phyloP scores from a whole-genome alignment of 2,888 invertebrate genomes.

The Lepas anatifera region DNA sequence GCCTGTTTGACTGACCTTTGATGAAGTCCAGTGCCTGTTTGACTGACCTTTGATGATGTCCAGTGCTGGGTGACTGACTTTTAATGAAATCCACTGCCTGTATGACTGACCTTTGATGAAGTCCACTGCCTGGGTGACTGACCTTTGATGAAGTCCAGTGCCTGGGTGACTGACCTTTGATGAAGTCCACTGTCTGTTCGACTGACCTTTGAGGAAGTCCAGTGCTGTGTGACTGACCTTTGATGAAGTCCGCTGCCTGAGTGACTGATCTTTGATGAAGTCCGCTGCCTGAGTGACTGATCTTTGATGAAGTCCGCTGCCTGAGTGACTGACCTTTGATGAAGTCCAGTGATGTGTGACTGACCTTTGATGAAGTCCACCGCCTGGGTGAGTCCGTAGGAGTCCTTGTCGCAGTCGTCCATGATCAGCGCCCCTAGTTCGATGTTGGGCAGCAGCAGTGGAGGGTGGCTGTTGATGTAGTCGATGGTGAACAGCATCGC shows the following conservation, averaged over 20 bases:
- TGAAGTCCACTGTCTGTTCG: conserved; percentile 94
- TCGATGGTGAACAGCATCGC: conserved; percentile 86
- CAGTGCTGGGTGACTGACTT: conserved; percentile 91
- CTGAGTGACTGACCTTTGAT: conserved; percentile 58
- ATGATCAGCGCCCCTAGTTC: conserved; percentile 74
- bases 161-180: conserved; percentile 47
- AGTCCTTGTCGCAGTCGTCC: conserved; percentile 92
- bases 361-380: conserved; percentile 76
- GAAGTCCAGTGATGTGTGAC: conserved; percentile 89
- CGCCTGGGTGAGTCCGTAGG: conserved; percentile 91
- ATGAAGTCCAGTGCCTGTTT: conserved; percentile 97
- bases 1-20: conserved; percentile 92
- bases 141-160: conserved; percentile 54
- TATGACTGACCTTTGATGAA: conserved; percentile 94
- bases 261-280: too few species aligned
- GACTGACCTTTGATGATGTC: conserved; percentile 92
- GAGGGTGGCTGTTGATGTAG: conserved; percentile 49
- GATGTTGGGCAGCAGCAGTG: conserved; percentile 58
- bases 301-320: conserved; percentile 90
- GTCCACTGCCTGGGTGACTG: conserved; percentile 81
- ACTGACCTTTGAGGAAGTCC: conserved; percentile 66
- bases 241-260: too few species aligned
- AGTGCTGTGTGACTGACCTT: conserved; percentile 96
- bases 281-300: conserved; percentile 98
- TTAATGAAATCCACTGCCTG: too few species aligned